A percentile compares a stretch with the other conserved stretches of the same genome.
phyloP scores from a whole-genome alignment of 2,888 invertebrate genomes.

The Polymixis lichenea region DNA sequence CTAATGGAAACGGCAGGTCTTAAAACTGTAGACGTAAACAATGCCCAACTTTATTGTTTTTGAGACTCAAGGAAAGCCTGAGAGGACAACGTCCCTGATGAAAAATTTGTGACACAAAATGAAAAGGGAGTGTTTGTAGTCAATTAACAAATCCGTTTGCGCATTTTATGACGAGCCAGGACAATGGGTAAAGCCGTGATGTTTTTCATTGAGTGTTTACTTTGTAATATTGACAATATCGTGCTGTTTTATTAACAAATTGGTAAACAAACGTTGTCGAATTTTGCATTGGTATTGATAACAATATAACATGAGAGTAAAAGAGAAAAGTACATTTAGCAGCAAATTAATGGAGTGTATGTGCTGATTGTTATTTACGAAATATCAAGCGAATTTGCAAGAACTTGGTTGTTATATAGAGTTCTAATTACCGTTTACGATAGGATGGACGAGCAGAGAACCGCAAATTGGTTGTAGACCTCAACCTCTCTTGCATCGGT shows the following conservation, averaged over 20 bases:
- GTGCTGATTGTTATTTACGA: background rate
- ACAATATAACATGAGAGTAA: slow-evolving; percentile 15
- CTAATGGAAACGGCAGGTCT: slow-evolving; percentile 78
- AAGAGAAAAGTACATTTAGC: slow-evolving; percentile 8
- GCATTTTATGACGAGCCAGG: slow-evolving; percentile 64
- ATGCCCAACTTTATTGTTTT: slow-evolving; percentile 74
- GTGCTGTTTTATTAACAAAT: slow-evolving; percentile 58
- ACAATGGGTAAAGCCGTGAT: slow-evolving; percentile 53
- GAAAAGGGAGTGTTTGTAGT: slow-evolving; percentile 67
- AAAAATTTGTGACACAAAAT: slow-evolving; percentile 70
- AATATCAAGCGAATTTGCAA: background rate
- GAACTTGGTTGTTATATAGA: background rate
- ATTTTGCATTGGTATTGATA: slow-evolving; percentile 37
- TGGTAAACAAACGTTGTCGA: slow-evolving; percentile 44
- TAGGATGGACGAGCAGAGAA: slow-evolving; percentile 1
- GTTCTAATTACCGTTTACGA: slow-evolving; percentile 17
- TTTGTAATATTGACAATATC: slow-evolving; percentile 50
- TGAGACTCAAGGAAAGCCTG: slow-evolving; percentile 56
- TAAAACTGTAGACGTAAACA: slow-evolving; percentile 77
- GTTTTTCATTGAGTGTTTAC: slow-evolving; percentile 59
- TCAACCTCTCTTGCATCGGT: slow-evolving; percentile 11
- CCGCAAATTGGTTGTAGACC: slow-evolving; percentile 39
- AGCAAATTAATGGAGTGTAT: slow-evolving; percentile 10
- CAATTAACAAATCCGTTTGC: slow-evolving; percentile 74
- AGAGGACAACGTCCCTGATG: slow-evolving; percentile 58